Evolutionary conservation across 2,113 vertebrate genomes (phyloP).

Genomic region (Panurus biarmicus): DNA sequence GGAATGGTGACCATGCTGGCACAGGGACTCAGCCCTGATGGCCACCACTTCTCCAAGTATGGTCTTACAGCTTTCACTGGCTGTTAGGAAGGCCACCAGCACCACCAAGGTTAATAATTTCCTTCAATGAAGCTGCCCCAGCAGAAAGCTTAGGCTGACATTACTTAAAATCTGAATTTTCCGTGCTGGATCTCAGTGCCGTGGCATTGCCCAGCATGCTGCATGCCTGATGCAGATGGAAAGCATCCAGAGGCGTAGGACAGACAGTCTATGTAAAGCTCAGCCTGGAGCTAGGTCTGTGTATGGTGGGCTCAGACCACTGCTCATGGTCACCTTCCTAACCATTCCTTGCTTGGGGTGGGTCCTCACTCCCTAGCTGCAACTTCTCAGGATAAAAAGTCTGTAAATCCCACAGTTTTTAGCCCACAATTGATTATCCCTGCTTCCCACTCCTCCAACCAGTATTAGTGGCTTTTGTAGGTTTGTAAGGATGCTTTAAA

Average conservation of each 20-base stretch:
- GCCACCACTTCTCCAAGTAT: neutral
- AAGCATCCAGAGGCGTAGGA: neutral
- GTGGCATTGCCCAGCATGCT: neutral
- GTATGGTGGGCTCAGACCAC: neutral
- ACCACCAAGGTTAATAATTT: neutral
- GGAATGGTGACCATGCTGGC: accelerated
- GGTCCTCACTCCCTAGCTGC: neutral
- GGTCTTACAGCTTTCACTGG: neutral
- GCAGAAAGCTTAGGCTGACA: neutral
- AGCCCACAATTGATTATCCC: neutral
- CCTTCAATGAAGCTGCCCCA: neutral
- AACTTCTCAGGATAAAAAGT: neutral
- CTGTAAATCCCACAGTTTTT: neutral
- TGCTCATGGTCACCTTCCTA: neutral
- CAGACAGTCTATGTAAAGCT: accelerated
- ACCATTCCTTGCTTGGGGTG: neutral
- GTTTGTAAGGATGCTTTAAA: neutral
- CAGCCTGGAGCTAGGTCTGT: neutral
- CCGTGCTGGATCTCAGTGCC: accelerated
- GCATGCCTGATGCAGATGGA: neutral
- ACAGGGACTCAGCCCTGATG: neutral
- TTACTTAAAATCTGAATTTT: neutral
- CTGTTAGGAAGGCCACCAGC: neutral
- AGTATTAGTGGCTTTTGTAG: neutral
- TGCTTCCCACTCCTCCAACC: neutral